Evolutionary conservation across 2,888 invertebrate genomes (phyloP), one percentile per base, ranked within the genome.

Genomic region (Fabriciana adippe): DNA sequence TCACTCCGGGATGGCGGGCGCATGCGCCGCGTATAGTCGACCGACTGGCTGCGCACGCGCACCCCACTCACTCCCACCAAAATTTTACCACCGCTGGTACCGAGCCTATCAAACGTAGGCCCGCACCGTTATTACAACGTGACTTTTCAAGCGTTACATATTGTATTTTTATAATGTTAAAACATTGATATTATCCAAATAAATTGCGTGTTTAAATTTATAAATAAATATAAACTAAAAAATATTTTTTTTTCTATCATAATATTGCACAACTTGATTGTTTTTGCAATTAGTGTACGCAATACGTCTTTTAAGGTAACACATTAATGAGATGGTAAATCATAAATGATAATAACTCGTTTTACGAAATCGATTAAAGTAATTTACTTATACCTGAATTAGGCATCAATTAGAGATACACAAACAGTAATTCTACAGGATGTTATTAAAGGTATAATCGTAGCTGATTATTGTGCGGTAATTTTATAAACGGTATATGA

Each of bases 61-160:
- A 92, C 91, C 92, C 92, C 90, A 91, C 92, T 91, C 85, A 88
- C 89, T 90, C 90, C 89, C 88, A 90, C 91, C 90, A 86, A 90
- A 88, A 87, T 89, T 88, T 89, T 89, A 87, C 91, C 91, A 91
- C 90, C 89, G 83, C 83, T 78, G 73, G 72, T 74, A 70, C 60
- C 82, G 84, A 87, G 15, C 15, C 4, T 41, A 18, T 50, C 41
- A 61, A 48, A 41, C 41, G 18, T 1, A 16, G 81, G 86, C 77
- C 76, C 76, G 71, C 77, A 77, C 35, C 35, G 35, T 41, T 35
- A 35, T 35, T 41, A 41, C 35, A 35, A 41, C 6, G 16, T 14
- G 31, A 35, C 31, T 16, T 8, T 11, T 8, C 5, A 8, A 55
- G 35, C 35, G 35, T 41, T 11, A 41, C 35, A 41, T 41, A 41